These are phyloP conservation scores for Papilio aristodemus DNA, from an alignment of 1,140 invertebrate genomes.

Conservation along the genomic window DNA sequence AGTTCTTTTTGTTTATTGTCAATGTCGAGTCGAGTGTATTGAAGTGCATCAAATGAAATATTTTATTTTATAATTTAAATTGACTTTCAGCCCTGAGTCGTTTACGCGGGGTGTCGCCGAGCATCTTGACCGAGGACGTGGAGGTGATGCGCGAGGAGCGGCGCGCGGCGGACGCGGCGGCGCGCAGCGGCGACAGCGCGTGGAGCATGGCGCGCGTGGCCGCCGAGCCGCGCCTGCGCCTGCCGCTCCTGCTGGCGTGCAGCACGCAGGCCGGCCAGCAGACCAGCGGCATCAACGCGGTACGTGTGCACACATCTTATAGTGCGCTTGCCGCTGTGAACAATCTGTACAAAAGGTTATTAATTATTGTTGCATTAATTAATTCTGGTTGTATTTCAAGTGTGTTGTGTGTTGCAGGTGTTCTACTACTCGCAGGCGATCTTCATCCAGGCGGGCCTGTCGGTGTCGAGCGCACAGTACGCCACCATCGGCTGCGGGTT, in stretches of 20 bases:
- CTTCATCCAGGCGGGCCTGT: conserved; percentile 85
- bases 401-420: conserved; percentile 78
- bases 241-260: conserved; percentile 87
- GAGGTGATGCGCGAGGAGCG: conserved; percentile 78
- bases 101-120: conserved; percentile 74
- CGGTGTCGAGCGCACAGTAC: conserved; percentile 80
- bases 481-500: conserved; percentile 87
- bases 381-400: no score
- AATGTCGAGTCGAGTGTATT: not conserved
- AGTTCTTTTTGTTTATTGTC: conserved; percentile 38
- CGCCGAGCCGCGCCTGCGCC: conserved; percentile 79
- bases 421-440: conserved; percentile 91
- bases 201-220: conserved; percentile 82
- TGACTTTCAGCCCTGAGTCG: conserved; percentile 77
- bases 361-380: no score
- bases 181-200: conserved; percentile 54
- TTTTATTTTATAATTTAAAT: no score
- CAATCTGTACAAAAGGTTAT: no score
- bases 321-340: no score
- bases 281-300: conserved; percentile 92
- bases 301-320: conserved; percentile 61
- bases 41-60: not conserved
- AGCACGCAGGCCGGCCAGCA: conserved; percentile 91
- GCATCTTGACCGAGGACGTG: conserved; percentile 76
- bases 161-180: conserved; percentile 62